Evolutionary conservation across 2,113 vertebrate genomes (phyloP), one percentile per base, ranked within the genome.

Genomic region (Scomber japonicus): DNA sequence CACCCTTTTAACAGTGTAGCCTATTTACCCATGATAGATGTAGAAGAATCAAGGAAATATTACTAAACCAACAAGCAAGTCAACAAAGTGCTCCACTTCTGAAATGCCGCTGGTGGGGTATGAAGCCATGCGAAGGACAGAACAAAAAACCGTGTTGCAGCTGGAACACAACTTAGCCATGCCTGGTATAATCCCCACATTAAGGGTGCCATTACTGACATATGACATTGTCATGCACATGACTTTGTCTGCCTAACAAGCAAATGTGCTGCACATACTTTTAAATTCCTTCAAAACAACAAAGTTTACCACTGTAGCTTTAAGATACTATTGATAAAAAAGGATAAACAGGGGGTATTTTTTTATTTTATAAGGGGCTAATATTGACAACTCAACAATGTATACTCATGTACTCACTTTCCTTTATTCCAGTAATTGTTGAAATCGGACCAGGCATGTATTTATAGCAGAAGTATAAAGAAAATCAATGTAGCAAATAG

Each of bases 401-500:
- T 19, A 53, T 56, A 45, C 15, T 61, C 10, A 45, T 70, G 14
- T 11, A 10, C 30, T 12, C 2, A 9, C n/a, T 65, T 67, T 17
- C 27, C 56, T 72, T 61, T 67, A 35, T 64, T 66, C 31, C 64
- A 69, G 24, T 59, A 82, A 88, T 71, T 75, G 65, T 49, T 46
- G 51, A 59, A 80, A 70, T 49, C n/a, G 24, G 30, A 57, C 14
- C 17, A 27, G 49, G 44, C 17, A 72, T 65, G 11, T 68, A 71
- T 83, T 91, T 86, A 68, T 57, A 65, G 64, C 21, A 81, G 75
- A 76, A 71, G 51, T 11, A 66, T 48, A 56, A 73, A 60, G 53
- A 63, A 82, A 85, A 89, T 89, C 77, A 79, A 91, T 81, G 50
- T 6, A 4, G 24, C 27, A 79, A 70, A 82, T 50, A 76, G 76